A percentile compares a stretch with the other conserved stretches of the same genome.
These are phyloP conservation scores for Rhabditoides inermis DNA, from an alignment of 2,888 invertebrate species.

Conservation along the genomic window DNA sequence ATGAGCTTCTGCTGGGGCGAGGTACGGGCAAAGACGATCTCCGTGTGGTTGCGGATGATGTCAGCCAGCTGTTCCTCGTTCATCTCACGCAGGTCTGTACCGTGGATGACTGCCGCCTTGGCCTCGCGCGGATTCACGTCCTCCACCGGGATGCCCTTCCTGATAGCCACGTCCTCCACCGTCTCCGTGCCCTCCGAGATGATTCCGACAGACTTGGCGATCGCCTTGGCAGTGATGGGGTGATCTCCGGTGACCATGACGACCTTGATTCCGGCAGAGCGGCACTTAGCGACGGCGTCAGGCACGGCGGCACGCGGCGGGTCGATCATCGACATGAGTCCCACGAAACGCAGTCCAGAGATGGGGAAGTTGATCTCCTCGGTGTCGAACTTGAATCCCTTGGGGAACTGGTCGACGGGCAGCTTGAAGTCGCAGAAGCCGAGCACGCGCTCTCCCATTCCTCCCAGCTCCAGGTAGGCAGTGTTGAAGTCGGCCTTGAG, in stretches of 20 bases:
- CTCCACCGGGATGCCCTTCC: constrained; percentile 77
- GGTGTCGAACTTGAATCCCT: constrained; percentile 79
- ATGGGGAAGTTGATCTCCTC: constrained; percentile 50
- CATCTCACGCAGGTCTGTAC: constrained; percentile 52
- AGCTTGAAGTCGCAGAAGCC: constrained; percentile 80
- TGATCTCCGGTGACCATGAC: constrained; percentile 61
- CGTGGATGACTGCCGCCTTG: constrained; percentile 53
- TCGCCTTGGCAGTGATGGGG: constrained; percentile 60
- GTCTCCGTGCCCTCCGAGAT: constrained; percentile 59
- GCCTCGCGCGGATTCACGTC: constrained; percentile 46
- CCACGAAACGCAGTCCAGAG: constrained; percentile 61
- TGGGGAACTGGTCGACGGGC: constrained; percentile 81
- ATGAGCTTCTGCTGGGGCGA: constrained; percentile 58
- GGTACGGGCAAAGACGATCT: constrained; percentile 55
- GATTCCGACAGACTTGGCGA: constrained; percentile 60
- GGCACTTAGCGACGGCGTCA: constrained; percentile 55
- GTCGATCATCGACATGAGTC: constrained; percentile 56
- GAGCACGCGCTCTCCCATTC: constrained; percentile 75
- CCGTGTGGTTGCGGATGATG: constrained; percentile 51
- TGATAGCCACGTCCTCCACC: constrained; percentile 65
- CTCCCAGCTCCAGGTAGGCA: constrained; percentile 69
- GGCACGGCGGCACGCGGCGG: constrained; percentile 55
- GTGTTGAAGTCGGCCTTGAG: constrained; percentile 42
- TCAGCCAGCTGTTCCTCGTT: constrained; percentile 50
- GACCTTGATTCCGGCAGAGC: constrained; percentile 54